phyloP scores from a whole-genome alignment of 2,797 vertebrate species.

The Alca torda region DNA sequence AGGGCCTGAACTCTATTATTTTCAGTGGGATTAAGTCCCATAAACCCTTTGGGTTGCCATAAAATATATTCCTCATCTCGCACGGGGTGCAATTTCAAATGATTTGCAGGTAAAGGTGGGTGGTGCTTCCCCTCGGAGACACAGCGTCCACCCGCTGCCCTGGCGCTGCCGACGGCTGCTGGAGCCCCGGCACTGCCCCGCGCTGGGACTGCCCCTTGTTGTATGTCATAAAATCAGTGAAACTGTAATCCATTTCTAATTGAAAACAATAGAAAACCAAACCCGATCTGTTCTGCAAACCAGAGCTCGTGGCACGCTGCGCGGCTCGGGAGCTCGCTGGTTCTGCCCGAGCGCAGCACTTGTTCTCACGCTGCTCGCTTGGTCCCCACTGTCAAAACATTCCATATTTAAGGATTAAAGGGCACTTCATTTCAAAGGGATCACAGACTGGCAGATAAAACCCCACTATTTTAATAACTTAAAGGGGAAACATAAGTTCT shows the following conservation, averaged over 20 bases:
- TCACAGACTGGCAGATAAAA: not conserved
- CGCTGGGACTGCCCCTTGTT: not conserved
- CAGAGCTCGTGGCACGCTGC: accelerated
- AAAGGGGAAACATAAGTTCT: not conserved
- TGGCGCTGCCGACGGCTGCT: accelerated
- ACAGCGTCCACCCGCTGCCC: not conserved
- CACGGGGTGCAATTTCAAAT: not conserved
- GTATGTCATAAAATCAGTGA: not conserved
- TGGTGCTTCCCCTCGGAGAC: not conserved
- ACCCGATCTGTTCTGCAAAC: accelerated
- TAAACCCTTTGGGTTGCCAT: not conserved
- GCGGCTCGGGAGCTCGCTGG: not conserved
- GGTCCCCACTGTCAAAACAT: not conserved
- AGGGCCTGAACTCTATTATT: not conserved
- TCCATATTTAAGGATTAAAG: not conserved
- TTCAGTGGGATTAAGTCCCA: not conserved
- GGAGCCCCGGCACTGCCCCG: not conserved
- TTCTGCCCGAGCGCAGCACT: not conserved
- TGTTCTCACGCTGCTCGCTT: not conserved
- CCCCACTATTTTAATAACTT: not conserved
- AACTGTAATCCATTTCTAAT: not conserved
- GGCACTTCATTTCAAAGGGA: not conserved
- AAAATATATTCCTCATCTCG: not conserved
- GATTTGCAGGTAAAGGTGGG: not conserved
- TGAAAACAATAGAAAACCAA: not conserved